These are phyloP conservation scores for Micrasema longulum DNA, from an alignment of 1,140 invertebrate genomes.

Conservation along the genomic window DNA sequence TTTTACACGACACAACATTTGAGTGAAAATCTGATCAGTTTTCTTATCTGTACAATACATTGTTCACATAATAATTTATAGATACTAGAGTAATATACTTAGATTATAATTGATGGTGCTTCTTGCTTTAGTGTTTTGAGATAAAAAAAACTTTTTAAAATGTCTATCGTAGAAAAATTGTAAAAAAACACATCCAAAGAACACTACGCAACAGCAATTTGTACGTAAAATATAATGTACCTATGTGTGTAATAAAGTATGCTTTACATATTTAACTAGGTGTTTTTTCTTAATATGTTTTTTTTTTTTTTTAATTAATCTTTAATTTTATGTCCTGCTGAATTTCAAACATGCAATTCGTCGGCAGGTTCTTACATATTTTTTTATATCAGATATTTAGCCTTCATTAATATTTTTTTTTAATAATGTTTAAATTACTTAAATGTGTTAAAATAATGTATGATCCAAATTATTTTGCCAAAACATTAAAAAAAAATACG, in stretches of 20 bases:
- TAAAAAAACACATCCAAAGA: neutral
- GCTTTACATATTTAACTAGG: neutral
- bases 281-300: neutral
- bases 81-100: constrained; percentile 5
- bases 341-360: no score
- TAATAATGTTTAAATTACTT: no score
- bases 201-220: neutral
- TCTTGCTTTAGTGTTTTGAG: constrained; percentile 15
- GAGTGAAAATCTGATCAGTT: no score
- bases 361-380: no score
- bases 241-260: neutral
- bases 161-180: neutral
- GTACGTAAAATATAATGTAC: neutral
- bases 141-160: neutral
- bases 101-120: constrained; percentile 26
- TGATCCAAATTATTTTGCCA: no score
- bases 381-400: no score
- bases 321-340: neutral
- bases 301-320: neutral
- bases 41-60: no score
- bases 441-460: no score
- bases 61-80: no score
- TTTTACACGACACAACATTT: constrained; percentile 1
- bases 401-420: no score
- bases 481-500: no score